A percentile compares a stretch with the other conserved stretches of the same genome.
These are phyloP conservation scores for Ictalurus punctatus DNA, from an alignment of 2,113 vertebrate species.

Conservation along the genomic window DNA sequence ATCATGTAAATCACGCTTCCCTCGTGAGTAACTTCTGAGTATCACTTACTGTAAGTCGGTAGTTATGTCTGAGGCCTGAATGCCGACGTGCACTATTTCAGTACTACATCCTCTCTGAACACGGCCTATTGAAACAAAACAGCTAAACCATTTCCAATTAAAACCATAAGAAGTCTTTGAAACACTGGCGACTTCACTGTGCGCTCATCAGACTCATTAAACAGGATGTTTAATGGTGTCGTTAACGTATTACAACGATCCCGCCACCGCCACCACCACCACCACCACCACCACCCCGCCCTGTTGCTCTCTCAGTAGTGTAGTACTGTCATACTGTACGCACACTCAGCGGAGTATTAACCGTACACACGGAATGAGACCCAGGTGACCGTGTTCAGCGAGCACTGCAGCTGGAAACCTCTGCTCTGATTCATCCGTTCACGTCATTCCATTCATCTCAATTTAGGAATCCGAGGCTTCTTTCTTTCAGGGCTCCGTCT, in stretches of 20 bases:
- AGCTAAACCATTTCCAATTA: neutral
- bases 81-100: neutral
- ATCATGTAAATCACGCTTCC: neutral
- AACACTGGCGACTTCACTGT: neutral
- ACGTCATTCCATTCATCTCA: conserved; percentile 52
- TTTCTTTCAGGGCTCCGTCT: conserved; percentile 43
- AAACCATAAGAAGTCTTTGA: neutral
- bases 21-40: neutral
- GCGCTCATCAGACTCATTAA: neutral
- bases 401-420: conserved; percentile 26
- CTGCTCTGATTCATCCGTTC: conserved; percentile 43
- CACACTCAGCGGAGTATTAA: conserved; percentile 26
- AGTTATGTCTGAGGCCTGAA: neutral
- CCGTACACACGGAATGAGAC: conserved; percentile 21
- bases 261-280: too few species aligned
- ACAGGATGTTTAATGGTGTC: neutral
- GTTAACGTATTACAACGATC: neutral
- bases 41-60: neutral
- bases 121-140: neutral
- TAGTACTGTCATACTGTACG: conserved; percentile 12
- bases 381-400: conserved; percentile 22
- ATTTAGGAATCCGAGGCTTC: conserved; percentile 46
- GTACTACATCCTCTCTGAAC: neutral
- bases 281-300: too few species aligned
- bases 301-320: neutral